Conservation (phyloP, 2,888 invertebrate species). For the Catocala fraxini region DNA sequence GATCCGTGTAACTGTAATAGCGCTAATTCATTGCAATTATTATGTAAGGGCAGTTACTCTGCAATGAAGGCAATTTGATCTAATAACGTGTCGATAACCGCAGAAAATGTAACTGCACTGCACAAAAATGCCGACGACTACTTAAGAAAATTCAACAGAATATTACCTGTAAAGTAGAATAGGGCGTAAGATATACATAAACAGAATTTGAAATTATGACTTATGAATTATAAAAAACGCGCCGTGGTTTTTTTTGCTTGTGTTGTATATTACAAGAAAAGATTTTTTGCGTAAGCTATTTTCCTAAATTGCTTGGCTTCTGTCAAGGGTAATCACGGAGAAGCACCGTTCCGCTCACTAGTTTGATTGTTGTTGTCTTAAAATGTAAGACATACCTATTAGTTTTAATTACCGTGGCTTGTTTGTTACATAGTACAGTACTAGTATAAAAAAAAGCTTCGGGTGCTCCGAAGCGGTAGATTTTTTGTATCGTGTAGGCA, state of each 20-base stretch:
- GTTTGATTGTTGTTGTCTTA: constrained; percentile 22
- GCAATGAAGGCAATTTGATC: constrained; percentile 24
- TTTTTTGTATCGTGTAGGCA: no score
- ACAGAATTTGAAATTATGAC: no score
- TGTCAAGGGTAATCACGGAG: constrained; percentile 18
- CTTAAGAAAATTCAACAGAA: not conserved
- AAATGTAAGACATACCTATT: constrained; percentile 12
- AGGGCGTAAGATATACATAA: no score
- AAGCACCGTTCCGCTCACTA: constrained; percentile 23
- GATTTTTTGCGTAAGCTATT: constrained; percentile 5
- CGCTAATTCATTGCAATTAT: constrained; percentile 14
- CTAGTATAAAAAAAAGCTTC: not conserved
- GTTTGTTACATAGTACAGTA: constrained; percentile 11
- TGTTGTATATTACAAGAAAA: not conserved
- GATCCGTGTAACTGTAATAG: constrained; percentile 1
- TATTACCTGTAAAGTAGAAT: no score
- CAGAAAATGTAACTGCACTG: constrained; percentile 16
- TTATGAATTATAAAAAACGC: no score
- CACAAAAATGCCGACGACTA: constrained; percentile 11
- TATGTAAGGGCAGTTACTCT: constrained; percentile 16
- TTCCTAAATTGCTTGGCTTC: constrained; percentile 11
- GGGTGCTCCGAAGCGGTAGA: no score
- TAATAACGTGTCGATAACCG: constrained; percentile 21
- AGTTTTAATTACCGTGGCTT: constrained; percentile 25
- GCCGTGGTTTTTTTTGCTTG: no score